Base-by-base conservation (phyloP, 1,140 invertebrate genomes). In the Penaeus vannamei region DNA sequence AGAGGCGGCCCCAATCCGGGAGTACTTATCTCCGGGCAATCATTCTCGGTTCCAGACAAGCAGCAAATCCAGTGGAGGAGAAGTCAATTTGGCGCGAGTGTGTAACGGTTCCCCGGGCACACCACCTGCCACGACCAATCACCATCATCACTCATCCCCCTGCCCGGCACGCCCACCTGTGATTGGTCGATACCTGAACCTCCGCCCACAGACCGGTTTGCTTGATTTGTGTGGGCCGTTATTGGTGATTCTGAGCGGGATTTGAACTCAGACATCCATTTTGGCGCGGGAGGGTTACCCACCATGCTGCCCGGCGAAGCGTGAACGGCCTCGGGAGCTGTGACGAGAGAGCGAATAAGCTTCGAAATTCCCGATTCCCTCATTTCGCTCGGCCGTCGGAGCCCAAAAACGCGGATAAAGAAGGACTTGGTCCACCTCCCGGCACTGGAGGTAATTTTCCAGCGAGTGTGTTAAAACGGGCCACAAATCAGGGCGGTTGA, bases 401-500 rank as follows among this genome's bases (percentile, higher is more conserved):
- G 22, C 81, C 29, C 22, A 32, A 72, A 32, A 14, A n/a, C n/a
- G 22, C 66, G 66, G 20, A 26, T 26, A 72, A 72, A 26, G 17
- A 72, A 72, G 32, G 66, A 17, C 66, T 72, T 4, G 66, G 66
- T 14, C n/a, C 32, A n/a, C 66, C 82, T 29, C 46, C 32, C 19
- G 22, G 36, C n/a, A 17, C n/a, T 42, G 17, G 76, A 53, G 86
- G 86, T 88, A 88, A 88, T 88, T 88, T 88, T 88, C 86, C 86
- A 88, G 86, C 66, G 86, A 46, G 77, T 84, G 86, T 88, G 86
- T 88, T 88, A 83, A 85, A 88, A 72, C 80, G 80, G 36, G 66
- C 86, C 86, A 88, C 86, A 88, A 88, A 88, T 88, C 80, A 88
- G 80, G 64, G 20, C 19, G 61, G 86, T 81, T 87, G 86, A 84